Conservation (phyloP, 92 coral and sea anemone genomes). For the Epizoanthus rinbou region DNA sequence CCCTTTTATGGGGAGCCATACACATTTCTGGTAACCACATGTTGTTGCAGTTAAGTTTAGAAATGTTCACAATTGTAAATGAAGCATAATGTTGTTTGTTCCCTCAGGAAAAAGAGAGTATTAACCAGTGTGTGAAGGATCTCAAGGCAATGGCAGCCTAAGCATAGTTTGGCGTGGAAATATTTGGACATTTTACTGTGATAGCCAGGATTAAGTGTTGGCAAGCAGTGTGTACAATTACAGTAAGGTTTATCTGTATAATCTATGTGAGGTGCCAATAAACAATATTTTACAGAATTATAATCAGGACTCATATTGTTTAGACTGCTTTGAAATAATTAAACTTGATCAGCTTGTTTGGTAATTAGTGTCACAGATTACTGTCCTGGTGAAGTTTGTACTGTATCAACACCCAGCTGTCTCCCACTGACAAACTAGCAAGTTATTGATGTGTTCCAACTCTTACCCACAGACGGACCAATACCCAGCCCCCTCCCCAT, state of each 20-base stretch:
- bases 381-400: no score
- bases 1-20: background rate
- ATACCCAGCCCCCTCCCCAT: no score
- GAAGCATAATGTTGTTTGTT: background rate
- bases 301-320: background rate
- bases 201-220: conserved; percentile 18
- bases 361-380: no score
- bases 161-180: conserved; percentile 13
- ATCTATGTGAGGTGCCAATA: conserved; percentile 6
- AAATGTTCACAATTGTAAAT: background rate
- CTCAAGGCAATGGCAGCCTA: conserved; percentile 79
- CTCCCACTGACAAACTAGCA: no score
- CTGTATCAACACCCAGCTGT: no score
- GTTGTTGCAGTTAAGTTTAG: background rate
- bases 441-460: no score
- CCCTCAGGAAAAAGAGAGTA: conserved; percentile 90
- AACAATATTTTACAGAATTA: conserved; percentile 11
- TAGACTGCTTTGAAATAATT: no score
- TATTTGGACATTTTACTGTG: conserved; percentile 2
- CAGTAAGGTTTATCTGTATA: background rate
- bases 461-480: no score
- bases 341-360: no score
- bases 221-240: background rate
- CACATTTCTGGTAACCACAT: background rate
- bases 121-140: conserved; percentile 94